A percentile compares a stretch with the other conserved stretches of the same genome.
Evolutionary conservation across 2,888 invertebrate genomes (phyloP).

Genomic region (Aspidapion aeneum): DNA sequence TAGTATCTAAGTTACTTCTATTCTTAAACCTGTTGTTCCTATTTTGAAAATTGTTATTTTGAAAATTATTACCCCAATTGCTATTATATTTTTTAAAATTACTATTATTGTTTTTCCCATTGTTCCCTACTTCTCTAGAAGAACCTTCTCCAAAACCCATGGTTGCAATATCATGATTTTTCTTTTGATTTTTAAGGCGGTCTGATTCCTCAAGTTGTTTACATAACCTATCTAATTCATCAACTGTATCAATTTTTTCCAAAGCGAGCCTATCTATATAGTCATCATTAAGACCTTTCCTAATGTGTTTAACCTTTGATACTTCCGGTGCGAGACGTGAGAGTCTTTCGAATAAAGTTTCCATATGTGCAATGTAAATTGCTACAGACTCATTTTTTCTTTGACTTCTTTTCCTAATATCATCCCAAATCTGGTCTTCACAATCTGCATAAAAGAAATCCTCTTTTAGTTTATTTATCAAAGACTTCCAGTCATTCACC

Average conservation of each 20-base stretch:
- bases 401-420: not conserved
- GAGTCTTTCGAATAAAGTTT: not conserved
- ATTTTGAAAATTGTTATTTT: slow-evolving; percentile 3
- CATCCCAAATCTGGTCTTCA: not conserved
- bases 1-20: no score
- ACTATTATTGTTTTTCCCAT: no score
- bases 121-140: no score
- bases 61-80: slow-evolving; percentile 2
- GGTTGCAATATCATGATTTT: no score
- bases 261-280: slow-evolving; percentile 2
- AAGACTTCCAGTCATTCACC: not conserved
- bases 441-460: not conserved
- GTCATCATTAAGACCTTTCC: slow-evolving; percentile 1
- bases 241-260: not conserved
- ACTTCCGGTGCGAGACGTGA: not conserved
- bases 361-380: not conserved
- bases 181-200: not conserved
- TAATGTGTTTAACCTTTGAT: not conserved
- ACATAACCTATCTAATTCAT: not conserved
- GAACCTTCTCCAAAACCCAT: no score
- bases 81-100: no score
- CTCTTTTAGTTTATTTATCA: not conserved
- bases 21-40: no score
- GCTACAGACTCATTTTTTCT: not conserved
- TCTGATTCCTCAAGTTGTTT: not conserved